These are phyloP conservation scores for Solenodon paradoxus DNA, from an alignment of 2,113 vertebrate species.

Conservation along the genomic window DNA sequence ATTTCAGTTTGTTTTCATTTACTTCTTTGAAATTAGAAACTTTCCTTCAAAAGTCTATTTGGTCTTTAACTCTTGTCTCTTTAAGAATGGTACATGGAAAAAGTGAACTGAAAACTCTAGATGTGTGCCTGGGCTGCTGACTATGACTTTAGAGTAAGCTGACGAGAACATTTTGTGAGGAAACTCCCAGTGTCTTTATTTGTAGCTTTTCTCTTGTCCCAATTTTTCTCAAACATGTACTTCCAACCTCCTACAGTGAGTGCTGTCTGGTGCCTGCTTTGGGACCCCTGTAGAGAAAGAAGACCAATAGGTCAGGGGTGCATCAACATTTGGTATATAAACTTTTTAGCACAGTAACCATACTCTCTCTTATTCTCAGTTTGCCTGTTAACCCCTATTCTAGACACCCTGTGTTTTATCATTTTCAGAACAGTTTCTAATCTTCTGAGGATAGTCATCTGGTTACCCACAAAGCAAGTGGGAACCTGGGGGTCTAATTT, in stretches of 20 bases:
- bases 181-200: background rate
- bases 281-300: background rate
- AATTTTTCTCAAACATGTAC: background rate
- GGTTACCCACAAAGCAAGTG: background rate
- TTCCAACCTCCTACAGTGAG: background rate
- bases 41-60: background rate
- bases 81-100: background rate
- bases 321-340: background rate
- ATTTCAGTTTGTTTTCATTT: background rate
- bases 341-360: background rate
- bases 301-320: background rate
- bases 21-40: conserved; percentile 2
- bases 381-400: background rate
- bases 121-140: background rate
- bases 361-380: background rate
- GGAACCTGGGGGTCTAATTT: background rate
- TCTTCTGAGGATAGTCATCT: background rate
- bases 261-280: background rate
- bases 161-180: background rate
- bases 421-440: background rate
- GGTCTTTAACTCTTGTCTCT: background rate
- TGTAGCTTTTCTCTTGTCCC: background rate
- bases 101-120: background rate
- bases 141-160: background rate
- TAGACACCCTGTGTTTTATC: background rate